Evolutionary conservation across 2,888 invertebrate genomes (phyloP), one percentile per base, ranked within the genome.

Genomic region (Fissipunctia ypsillon): DNA sequence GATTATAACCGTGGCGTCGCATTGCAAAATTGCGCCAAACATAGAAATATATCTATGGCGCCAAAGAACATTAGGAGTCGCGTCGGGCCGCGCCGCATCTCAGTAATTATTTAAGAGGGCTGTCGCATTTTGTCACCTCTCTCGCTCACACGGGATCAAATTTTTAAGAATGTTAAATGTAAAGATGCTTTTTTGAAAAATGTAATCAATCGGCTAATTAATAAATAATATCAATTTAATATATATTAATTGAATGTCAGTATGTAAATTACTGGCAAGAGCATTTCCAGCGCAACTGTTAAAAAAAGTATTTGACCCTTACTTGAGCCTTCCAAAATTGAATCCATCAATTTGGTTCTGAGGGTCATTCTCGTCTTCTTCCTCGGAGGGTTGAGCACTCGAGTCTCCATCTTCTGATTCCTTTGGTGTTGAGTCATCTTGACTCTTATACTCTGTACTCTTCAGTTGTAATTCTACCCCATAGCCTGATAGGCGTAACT

Each of bases 361-460:
- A 50, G 97, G 97, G 73, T 97, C 97, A 88, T 97, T 96, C 81
- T 96, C 96, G 78, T 96, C 96, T 76, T 97, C 97, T 74, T 97
- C 97, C 56, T 96, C 95, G 9, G 94, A 93, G 0, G 93, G 91
- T 41, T 94, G 91, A 25, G 91, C 80, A 45, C 88, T 83, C 12
- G 92, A 59, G 7, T 95, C 96, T n/a, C 96, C 96, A 45, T 93
- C 95, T 35, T 96, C 96, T 56, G 96, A 92, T 73, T 97, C 97
- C 91, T 98, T 97, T 9, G 97, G 97, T 3, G 96, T 97, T 0
- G 98, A 97, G 95, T 99, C 99, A 96, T 99, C 99, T 90, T 99
- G 99, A 72, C 99, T 99, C 96, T 99, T 99, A 91, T 99, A 99
- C 93, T 99, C 99, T 0, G 99, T 99, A 76, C 99, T 99, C 95